Conservation (phyloP, 2,113 vertebrate genomes). For the Alexandromys fortis region DNA sequence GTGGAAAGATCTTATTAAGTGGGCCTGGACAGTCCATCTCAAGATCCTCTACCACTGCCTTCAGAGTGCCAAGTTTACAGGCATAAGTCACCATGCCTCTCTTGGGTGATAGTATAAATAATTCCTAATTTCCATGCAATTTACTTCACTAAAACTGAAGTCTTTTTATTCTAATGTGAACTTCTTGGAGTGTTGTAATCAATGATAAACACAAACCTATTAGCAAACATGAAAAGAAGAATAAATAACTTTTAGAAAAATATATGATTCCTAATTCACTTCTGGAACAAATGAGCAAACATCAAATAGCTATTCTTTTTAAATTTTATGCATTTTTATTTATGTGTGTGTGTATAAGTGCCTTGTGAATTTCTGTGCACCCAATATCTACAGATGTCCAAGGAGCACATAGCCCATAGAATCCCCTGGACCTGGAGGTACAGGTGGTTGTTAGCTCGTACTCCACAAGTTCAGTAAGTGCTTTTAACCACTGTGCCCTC, state of each 20-base stretch:
- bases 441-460: too few species aligned
- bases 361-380: background rate
- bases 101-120: background rate
- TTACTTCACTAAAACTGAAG: background rate
- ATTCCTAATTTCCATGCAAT: background rate
- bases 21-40: background rate
- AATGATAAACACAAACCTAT: background rate
- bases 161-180: background rate
- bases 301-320: background rate
- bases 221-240: background rate
- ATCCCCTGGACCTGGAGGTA: background rate
- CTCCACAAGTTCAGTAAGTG: background rate
- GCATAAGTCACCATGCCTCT: background rate
- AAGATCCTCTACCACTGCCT: background rate
- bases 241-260: background rate
- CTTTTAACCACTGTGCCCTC: background rate
- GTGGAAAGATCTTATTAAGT: background rate
- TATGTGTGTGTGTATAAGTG: background rate
- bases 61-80: background rate
- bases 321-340: background rate
- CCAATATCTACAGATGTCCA: background rate
- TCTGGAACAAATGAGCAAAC: background rate
- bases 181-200: background rate
- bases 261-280: background rate
- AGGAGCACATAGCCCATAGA: background rate